Base-by-base conservation (phyloP, 2,113 vertebrate genomes). In the Festucalex cinctus region DNA sequence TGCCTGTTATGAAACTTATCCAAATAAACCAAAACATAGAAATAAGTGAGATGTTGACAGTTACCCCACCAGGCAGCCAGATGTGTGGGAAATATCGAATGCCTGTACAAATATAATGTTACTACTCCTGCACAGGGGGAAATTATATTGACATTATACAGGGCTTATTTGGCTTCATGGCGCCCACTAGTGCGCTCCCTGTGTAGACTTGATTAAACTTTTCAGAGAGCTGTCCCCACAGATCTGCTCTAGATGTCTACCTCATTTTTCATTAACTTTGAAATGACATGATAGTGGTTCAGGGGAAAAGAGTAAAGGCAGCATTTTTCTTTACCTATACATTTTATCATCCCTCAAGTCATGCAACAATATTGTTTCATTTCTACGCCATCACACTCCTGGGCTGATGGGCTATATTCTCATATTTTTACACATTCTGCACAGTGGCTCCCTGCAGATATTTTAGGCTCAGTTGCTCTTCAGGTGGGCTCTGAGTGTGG, bases 391-490 rank as follows among this genome's bases (percentile, higher is more conserved):
- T 51, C 9, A 22, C 20, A 10, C 20, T 51, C 48, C 48, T 8
- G 14, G 24, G 54, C 54, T 57, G 54, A 32, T 16, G 16, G 28
- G 26, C 16, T 56, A 28, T 17, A 5, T 26, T 56, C 5, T 56
- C 53, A 28, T 13, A 56, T 17, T 56, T 56, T 56, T 28, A 56
- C 53, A 17, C 24, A 5, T 28, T 2, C 26, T 56, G 53, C 24
- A 56, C 24, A 56, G 53, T 16, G 53, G 53, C 53, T 56, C 24
- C 26, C 26, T 26, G 3, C 16, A 9, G 26, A 57, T 57, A 57
- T 56, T 56, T 56, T 28, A 32, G 54, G 26, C 66, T 79, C 74
- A 65, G 59, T 80, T 75, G 24, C 78, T 67, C 49, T 66, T 65
- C 48, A 77, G 62, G 59, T 68, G 57, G 8, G 37, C 73, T 69